phyloP scores from a whole-genome alignment of 2,888 invertebrate genomes.

The Arrhopalites spinosus region DNA sequence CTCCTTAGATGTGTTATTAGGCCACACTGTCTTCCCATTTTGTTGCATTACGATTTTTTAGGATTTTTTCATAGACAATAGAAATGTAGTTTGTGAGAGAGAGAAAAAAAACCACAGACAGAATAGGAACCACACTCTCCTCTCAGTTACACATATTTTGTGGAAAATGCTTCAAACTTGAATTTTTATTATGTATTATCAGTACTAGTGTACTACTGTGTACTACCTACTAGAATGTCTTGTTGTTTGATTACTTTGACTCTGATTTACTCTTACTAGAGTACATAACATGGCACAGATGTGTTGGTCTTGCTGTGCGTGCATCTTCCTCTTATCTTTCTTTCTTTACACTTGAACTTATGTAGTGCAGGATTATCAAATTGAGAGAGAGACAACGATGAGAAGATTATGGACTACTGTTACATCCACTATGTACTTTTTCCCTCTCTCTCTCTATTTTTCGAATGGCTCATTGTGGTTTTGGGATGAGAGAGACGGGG shows the following conservation, averaged over 20 bases:
- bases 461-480: neutral
- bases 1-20: slow-evolving; percentile 40
- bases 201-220: neutral
- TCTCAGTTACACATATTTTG: no score
- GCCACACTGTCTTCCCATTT: neutral
- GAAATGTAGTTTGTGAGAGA: no score
- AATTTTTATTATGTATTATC: no score
- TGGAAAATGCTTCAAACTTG: no score
- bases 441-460: no score
- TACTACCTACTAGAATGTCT: no score
- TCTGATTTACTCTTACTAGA: neutral
- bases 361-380: neutral
- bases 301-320: neutral
- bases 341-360: neutral
- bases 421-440: no score
- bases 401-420: no score
- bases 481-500: neutral
- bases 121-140: no score
- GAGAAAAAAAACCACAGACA: no score
- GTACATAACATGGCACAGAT: neutral
- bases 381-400: neutral
- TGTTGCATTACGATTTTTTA: no score
- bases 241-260: neutral
- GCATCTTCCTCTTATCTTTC: neutral
- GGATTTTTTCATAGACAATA: no score